Conservation (phyloP, 2,113 vertebrate genomes). For the Centropus bengalensis region DNA sequence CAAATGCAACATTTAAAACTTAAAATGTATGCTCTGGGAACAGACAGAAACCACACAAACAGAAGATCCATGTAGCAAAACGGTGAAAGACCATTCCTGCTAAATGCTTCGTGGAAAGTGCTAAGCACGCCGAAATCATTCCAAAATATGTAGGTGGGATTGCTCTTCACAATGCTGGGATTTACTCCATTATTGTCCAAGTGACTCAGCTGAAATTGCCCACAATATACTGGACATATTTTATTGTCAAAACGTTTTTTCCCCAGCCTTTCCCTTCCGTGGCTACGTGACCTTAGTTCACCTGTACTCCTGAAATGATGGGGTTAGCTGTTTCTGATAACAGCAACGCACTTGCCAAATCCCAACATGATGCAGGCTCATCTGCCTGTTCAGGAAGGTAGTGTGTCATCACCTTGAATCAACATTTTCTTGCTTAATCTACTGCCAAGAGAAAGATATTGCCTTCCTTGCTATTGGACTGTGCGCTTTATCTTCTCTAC, state of each 20-base stretch:
- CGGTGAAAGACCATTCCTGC: not conserved
- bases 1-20: not conserved
- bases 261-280: not conserved
- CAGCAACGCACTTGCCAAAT: not conserved
- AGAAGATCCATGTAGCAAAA: not conserved
- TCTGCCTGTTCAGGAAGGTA: conserved; percentile 1
- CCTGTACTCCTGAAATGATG: not conserved
- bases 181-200: conserved; percentile 46
- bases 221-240: not conserved
- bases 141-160: conserved; percentile 49
- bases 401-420: not conserved
- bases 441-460: not conserved
- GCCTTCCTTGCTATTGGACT: not conserved
- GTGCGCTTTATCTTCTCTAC: not conserved
- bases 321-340: not conserved
- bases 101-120: not conserved
- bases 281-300: conserved; percentile 5
- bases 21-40: not conserved
- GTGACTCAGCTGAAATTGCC: conserved; percentile 44
- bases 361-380: not conserved
- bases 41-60: not conserved
- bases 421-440: not conserved
- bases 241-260: conserved; percentile 29
- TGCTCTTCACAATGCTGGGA: conserved; percentile 41
- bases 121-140: conserved; percentile 30